Percentiles rank a stretch among this genome's conserved stretches.
These are phyloP conservation scores for Bugula neritina DNA, from an alignment of 2,888 invertebrate genomes.

Conservation along the genomic window DNA sequence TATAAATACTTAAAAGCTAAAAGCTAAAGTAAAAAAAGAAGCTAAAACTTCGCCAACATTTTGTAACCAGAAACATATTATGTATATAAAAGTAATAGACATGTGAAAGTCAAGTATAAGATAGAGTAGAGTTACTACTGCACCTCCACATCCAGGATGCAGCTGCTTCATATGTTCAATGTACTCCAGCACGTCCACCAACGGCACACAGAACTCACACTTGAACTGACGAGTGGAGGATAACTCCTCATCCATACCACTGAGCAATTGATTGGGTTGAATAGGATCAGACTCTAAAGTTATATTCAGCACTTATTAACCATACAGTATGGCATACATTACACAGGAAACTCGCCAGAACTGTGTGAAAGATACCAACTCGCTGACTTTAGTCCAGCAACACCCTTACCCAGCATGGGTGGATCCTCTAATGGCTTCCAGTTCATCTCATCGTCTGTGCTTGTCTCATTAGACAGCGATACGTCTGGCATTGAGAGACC, in stretches of 20 bases:
- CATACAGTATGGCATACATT: too few species aligned
- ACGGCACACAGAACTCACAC: conserved; percentile 14
- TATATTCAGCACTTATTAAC: too few species aligned
- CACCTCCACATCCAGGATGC: conserved; percentile 61
- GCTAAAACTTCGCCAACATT: too few species aligned
- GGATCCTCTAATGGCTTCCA: not conserved
- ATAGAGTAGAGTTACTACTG: too few species aligned
- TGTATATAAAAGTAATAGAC: too few species aligned
- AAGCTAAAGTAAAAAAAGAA: too few species aligned
- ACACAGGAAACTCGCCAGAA: too few species aligned
- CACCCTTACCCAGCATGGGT: not conserved
- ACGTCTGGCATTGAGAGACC: not conserved
- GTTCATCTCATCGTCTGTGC: not conserved
- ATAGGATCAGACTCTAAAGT: not conserved
- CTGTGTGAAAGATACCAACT: too few species aligned
- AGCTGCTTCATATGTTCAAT: conserved; percentile 54
- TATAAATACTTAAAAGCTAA: too few species aligned
- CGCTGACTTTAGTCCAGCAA: too few species aligned
- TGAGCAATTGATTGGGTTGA: not conserved
- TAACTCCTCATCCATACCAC: not conserved
- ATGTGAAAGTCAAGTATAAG: too few species aligned
- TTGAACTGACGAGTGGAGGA: not conserved
- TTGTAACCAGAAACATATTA: too few species aligned
- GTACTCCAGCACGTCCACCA: not conserved
- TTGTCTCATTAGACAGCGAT: not conserved